Evolutionary conservation across 2,797 vertebrate species (phyloP), one percentile per base, ranked within the genome.

Genomic region (Gymnopithys bicolor): DNA sequence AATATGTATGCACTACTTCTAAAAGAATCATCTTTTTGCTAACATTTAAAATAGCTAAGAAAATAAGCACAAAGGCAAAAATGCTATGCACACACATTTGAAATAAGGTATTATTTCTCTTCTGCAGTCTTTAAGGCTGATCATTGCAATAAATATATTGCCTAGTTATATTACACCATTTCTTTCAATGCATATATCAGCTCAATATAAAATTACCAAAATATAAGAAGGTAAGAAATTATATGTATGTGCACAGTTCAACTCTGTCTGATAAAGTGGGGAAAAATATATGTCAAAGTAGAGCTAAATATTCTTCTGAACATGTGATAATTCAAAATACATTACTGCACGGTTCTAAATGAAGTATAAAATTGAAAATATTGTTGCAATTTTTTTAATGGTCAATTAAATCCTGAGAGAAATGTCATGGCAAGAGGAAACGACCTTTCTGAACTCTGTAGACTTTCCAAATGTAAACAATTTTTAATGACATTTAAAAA

Each of bases 241-340:
- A 5, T 11, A 14, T 24, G 7, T 3, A 21, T 19, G 33, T 17
- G 4, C 9, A 59, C 0, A 0, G 8, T 83, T 82, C 58, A 76
- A 68, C 23, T 16, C 11, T 45, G 7, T 15, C 52, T 60, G 18
- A 64, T n/a, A 81, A 81, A 88, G 68, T 18, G 4, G 18, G 17
- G 12, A 2, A 2, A n/a, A 41, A 55, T 1, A 37, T 1, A 19
- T 1, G 5, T 24, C 16, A n/a, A 63, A 79, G 4, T 28, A 59
- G 22, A 59, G 13, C 3, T 45, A 52, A 85, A 6, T 70, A 53
- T 39, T 53, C 7, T 74, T 89, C 59, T 83, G 27, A 11, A 32
- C 2, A 14, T 32, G 19, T 45, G 19, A 46, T 10, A 79, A 73
- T 69, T 76, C 30, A 59, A 68, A 68, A 17, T n/a, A 27, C 13